phyloP scores from a whole-genome alignment of 2,113 vertebrate genomes.

The Planiliza haematocheilus region DNA sequence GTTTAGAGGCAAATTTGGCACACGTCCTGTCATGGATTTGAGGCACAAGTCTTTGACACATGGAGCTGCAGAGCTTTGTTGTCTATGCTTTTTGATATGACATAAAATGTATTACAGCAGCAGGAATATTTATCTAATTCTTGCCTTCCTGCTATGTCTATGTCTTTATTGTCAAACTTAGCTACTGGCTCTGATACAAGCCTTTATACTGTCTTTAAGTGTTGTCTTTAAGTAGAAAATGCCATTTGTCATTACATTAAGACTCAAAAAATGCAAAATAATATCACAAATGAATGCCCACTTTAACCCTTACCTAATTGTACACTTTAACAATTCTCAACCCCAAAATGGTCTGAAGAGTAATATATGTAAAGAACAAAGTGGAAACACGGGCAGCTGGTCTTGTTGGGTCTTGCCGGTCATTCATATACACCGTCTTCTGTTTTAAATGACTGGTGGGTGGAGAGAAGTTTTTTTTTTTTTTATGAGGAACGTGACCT shows the following conservation, averaged over 20 bases:
- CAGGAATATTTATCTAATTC: background rate
- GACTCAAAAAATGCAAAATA: too few species aligned
- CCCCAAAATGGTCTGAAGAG: too few species aligned
- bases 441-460: too few species aligned
- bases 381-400: too few species aligned
- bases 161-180: conserved; percentile 24
- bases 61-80: background rate
- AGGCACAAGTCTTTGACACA: conserved; percentile 31
- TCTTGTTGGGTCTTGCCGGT: too few species aligned
- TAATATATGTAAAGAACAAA: too few species aligned
- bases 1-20: conserved; percentile 19
- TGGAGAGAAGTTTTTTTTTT: too few species aligned
- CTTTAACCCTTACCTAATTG: too few species aligned
- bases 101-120: background rate
- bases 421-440: too few species aligned
- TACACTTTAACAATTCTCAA: too few species aligned
- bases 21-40: conserved; percentile 38
- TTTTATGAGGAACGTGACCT: too few species aligned
- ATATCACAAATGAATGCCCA: too few species aligned
- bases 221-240: background rate
- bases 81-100: conserved; percentile 20
- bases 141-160: conserved; percentile 19
- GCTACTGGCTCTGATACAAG: conserved; percentile 11
- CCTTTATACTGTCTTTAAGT: background rate
- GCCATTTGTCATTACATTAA: background rate